Evolutionary conservation across 2,888 invertebrate species (phyloP), one percentile per base, ranked within the genome.

Genomic region (Rosalia funebris): DNA sequence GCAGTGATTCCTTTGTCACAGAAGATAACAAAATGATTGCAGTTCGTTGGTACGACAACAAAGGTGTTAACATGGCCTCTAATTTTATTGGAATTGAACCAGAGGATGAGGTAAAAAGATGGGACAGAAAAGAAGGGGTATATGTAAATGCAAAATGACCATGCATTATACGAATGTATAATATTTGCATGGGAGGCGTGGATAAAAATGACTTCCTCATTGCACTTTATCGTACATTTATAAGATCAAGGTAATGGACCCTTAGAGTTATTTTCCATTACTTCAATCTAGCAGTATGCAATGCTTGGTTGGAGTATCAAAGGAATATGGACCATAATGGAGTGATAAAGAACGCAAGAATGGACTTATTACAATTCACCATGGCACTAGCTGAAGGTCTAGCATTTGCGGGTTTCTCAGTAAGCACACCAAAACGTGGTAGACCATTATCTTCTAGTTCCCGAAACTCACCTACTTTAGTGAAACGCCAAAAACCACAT

Each of bases 41-140:
- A 12, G 25, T 31, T 46, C 25, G 46, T 46, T 46, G 46, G 32
- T 46, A 46, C 31, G 46, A 46, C 14, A 46, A 46, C 15, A 46
- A 46, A 31, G 31, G 11, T 31, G 46, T 46, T 10, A 46, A 46
- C 31, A 46, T 46, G 46, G 46, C 46, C 10, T 31, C 46, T 15
- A 46, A 46, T 46, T 31, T 46, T 46, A 14, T 46, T n/a, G 46
- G 46, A 20, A 20, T 46, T 1, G 46, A 46, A 20, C 32, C 46
- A 20, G 9, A 20, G 14, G 46, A 46, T 31, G 46, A 46, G 15
- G 46, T 46, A 31, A 46, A 32, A 14, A 37, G 37, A 37, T 14
- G 14, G 37, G 37, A 37, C 14, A 14, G 37, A 12, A 37, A 37
- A 1, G 14, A 37, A 37, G 14, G 14, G 11, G 37, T 12, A 12